These are phyloP conservation scores for Eulemur mongoz DNA, from an alignment of 2,797 vertebrate species.

Conservation along the genomic window DNA sequence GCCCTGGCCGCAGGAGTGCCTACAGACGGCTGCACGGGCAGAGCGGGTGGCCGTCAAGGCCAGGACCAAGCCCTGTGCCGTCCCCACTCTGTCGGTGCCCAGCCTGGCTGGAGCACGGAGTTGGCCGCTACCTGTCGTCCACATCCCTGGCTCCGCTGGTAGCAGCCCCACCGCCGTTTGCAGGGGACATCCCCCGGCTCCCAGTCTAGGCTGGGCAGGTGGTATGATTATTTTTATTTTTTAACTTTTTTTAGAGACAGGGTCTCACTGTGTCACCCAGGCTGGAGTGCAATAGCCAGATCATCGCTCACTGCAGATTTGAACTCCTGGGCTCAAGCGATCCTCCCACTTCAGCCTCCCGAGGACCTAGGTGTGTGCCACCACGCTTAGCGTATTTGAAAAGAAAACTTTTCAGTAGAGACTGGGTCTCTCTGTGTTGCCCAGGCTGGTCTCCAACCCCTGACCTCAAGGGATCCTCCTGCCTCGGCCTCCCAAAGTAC, in stretches of 20 bases:
- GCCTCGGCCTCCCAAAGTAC: no score
- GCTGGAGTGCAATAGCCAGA: background rate
- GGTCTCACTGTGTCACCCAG: background rate
- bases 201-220: no score
- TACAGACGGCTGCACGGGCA: slow-evolving; percentile 90
- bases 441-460: no score
- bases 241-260: background rate
- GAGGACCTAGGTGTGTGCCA: background rate
- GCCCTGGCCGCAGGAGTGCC: slow-evolving; percentile 93
- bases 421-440: no score
- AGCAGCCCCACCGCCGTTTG: background rate
- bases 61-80: rapidly evolving
- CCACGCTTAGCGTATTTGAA: no score
- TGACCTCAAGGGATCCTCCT: no score
- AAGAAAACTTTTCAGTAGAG: no score
- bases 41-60: background rate
- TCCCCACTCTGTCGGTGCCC: background rate
- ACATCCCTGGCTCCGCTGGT: background rate
- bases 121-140: no score
- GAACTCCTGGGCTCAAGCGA: background rate
- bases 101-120: background rate
- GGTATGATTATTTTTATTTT: background rate
- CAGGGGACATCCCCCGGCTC: background rate
- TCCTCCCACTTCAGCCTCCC: background rate
- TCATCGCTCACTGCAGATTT: background rate